Conservation (phyloP, 2,888 invertebrate species). For the Lithophane semibrunnea region DNA sequence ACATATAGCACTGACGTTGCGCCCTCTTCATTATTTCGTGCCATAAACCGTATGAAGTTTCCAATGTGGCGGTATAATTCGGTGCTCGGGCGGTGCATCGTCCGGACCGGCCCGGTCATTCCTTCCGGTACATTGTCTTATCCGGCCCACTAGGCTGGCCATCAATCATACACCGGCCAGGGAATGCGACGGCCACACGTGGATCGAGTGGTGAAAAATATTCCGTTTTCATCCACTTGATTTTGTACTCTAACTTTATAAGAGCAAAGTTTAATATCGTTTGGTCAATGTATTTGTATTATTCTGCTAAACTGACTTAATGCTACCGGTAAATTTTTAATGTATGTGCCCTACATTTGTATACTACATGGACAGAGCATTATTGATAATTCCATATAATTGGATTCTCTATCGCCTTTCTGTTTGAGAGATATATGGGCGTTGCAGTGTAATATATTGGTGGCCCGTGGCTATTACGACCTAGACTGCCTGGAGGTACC, state of each 20-base stretch:
- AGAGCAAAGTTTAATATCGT: constrained; percentile 17
- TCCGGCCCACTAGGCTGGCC: constrained; percentile 76
- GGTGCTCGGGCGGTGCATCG: constrained; percentile 56
- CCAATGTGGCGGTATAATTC: constrained; percentile 59
- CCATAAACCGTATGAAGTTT: constrained; percentile 54
- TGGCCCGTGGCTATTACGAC: constrained; percentile 19
- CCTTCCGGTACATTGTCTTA: constrained; percentile 86
- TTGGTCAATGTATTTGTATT: constrained; percentile 22
- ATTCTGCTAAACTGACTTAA: constrained; percentile 64
- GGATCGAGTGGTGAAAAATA: constrained; percentile 64
- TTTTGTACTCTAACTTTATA: constrained; percentile 38
- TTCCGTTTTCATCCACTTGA: constrained; percentile 21
- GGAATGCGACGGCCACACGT: constrained; percentile 65
- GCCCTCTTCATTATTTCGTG: constrained; percentile 60
- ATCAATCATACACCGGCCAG: constrained; percentile 76
- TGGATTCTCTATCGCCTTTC: constrained; percentile 36
- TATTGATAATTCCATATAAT: constrained; percentile 61
- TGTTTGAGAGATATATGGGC: constrained; percentile 36
- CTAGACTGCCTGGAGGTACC: neutral
- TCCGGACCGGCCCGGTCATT: constrained; percentile 71
- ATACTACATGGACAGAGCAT: constrained; percentile 35
- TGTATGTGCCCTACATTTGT: constrained; percentile 39
- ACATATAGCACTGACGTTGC: constrained; percentile 16
- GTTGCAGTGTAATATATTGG: constrained; percentile 29
- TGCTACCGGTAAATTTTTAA: constrained; percentile 62